Conservation (phyloP, 2,113 vertebrate species). For the Gambusia affinis region DNA sequence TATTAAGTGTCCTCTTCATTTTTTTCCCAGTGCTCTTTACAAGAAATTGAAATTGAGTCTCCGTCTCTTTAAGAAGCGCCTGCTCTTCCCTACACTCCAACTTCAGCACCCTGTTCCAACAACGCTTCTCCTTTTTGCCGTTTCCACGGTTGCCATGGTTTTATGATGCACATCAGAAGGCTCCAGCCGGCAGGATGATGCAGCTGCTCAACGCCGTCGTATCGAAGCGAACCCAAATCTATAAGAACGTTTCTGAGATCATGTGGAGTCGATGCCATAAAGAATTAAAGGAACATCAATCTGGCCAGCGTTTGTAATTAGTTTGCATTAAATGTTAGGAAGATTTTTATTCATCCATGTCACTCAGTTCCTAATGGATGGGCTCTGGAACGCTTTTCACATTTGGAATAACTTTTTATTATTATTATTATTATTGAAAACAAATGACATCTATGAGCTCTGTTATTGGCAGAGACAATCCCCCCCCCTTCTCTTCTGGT, state of each 20-base stretch:
- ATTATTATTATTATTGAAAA: neutral
- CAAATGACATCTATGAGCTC: neutral
- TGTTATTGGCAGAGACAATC: neutral
- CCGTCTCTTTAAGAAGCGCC: no score
- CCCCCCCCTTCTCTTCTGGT: neutral
- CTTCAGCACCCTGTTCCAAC: no score
- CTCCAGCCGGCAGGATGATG: neutral
- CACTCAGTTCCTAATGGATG: neutral
- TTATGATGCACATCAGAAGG: neutral
- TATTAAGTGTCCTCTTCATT: no score
- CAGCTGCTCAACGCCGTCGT: neutral
- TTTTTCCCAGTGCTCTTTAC: no score
- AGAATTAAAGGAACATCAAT: no score
- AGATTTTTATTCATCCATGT: constrained; percentile 5
- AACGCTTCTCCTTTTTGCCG: no score
- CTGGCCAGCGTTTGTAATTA: no score
- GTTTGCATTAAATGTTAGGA: neutral
- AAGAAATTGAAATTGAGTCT: no score
- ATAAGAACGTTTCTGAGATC: no score
- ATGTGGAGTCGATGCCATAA: no score
- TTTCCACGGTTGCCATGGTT: neutral
- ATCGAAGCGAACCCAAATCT: no score
- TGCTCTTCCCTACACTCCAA: no score
- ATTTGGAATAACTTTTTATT: constrained; percentile 7
- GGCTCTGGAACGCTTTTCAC: neutral